Evolutionary conservation across 2,888 invertebrate genomes (phyloP).

Genomic region (Nomada flava): DNA sequence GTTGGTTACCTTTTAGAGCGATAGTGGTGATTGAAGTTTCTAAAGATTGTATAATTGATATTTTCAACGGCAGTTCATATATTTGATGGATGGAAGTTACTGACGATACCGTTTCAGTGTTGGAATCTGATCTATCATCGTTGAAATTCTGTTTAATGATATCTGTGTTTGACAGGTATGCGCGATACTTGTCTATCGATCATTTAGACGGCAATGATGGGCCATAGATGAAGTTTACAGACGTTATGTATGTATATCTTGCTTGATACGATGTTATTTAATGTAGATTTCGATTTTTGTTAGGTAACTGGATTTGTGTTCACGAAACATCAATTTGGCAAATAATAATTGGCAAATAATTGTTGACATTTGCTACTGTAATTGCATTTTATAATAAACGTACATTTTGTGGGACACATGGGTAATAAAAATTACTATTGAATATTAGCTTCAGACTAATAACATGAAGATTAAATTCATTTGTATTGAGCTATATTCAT

Average conservation of each 20-base stretch:
- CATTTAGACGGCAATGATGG: not conserved
- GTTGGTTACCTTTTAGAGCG: not conserved
- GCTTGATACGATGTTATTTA: too few relatives aligned
- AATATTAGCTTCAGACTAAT: too few relatives aligned
- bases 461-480: too few relatives aligned
- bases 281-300: too few relatives aligned
- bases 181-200: slow-evolving; percentile 16
- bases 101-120: not conserved
- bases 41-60: slow-evolving; percentile 1
- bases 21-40: slow-evolving; percentile 1
- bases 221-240: not conserved
- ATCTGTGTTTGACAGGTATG: not conserved
- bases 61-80: not conserved
- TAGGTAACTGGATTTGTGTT: too few relatives aligned
- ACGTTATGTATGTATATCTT: not conserved
- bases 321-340: too few relatives aligned
- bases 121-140: slow-evolving; percentile 22
- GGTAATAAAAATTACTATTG: too few relatives aligned
- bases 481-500: too few relatives aligned
- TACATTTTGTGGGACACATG: too few relatives aligned
- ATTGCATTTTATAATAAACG: too few relatives aligned
- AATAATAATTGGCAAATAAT: too few relatives aligned
- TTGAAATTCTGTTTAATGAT: slow-evolving; percentile 12
- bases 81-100: slow-evolving; percentile 18
- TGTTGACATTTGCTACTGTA: too few relatives aligned